phyloP scores from a whole-genome alignment of 2,888 invertebrate species.

The Xestia rhomboidea region DNA sequence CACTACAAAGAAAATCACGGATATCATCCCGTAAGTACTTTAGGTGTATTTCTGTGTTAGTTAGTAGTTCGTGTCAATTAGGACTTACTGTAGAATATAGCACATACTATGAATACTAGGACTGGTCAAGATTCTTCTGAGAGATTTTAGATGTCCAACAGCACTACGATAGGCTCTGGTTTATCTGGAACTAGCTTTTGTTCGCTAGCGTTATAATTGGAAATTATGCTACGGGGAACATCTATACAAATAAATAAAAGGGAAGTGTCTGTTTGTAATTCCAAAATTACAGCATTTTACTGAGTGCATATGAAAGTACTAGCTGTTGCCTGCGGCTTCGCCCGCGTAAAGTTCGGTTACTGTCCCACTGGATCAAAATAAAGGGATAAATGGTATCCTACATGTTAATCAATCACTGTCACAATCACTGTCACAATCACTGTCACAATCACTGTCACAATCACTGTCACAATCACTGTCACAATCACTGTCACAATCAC shows the following conservation, averaged over 20 bases:
- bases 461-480: too few relatives aligned
- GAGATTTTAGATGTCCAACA: background rate
- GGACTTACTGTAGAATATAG: background rate
- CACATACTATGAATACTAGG: background rate
- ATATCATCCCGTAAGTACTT: too few relatives aligned
- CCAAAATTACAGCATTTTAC: background rate
- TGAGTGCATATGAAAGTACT: background rate
- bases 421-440: too few relatives aligned
- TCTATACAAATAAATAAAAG: background rate
- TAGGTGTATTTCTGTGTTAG: background rate
- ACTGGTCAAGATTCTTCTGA: background rate
- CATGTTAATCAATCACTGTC: too few relatives aligned
- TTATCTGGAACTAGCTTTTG: background rate
- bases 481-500: too few relatives aligned
- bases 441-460: too few relatives aligned
- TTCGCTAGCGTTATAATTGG: background rate
- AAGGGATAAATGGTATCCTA: too few relatives aligned
- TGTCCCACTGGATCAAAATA: too few relatives aligned
- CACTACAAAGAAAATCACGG: too few relatives aligned
- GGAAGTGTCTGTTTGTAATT: background rate
- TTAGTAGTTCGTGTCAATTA: background rate
- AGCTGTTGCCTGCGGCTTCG: too few relatives aligned
- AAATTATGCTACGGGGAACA: background rate
- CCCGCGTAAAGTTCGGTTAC: too few relatives aligned
- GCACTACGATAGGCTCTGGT: background rate